Percentiles rank a stretch among this genome's conserved stretches.
Evolutionary conservation across 2,113 vertebrate genomes (phyloP).

Genomic region (Irena cyanogastra): DNA sequence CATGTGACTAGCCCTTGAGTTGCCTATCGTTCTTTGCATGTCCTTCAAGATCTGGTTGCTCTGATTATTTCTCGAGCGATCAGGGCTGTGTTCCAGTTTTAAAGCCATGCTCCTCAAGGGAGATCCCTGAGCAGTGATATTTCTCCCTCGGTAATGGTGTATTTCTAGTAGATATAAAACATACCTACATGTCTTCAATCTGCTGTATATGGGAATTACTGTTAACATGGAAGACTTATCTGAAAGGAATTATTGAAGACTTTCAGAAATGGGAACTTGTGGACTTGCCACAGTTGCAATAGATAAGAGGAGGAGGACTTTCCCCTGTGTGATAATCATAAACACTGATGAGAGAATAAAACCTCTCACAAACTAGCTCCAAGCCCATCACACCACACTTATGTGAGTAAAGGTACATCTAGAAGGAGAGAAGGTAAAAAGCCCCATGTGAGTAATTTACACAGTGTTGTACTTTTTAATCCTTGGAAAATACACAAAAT

Average conservation of each 20-base stretch:
- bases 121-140: background rate
- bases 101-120: background rate
- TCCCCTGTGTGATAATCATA: background rate
- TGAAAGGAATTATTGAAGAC: background rate
- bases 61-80: background rate
- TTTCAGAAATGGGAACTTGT: background rate
- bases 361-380: background rate
- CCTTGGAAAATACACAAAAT: background rate
- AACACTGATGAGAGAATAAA: background rate
- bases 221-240: background rate
- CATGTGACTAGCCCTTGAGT: background rate
- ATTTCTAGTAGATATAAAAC: background rate
- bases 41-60: background rate
- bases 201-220: background rate
- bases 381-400: background rate
- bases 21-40: background rate
- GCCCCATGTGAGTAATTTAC: background rate
- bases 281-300: background rate
- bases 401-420: background rate
- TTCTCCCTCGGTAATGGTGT: background rate
- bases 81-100: background rate
- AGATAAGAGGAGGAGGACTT: background rate
- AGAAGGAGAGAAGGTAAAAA: background rate
- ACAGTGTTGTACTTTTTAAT: background rate
- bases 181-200: background rate